Evolutionary conservation across 2,113 vertebrate species (phyloP), one percentile per base, ranked within the genome.

Genomic region (Paracanthobrama guichenoti): DNA sequence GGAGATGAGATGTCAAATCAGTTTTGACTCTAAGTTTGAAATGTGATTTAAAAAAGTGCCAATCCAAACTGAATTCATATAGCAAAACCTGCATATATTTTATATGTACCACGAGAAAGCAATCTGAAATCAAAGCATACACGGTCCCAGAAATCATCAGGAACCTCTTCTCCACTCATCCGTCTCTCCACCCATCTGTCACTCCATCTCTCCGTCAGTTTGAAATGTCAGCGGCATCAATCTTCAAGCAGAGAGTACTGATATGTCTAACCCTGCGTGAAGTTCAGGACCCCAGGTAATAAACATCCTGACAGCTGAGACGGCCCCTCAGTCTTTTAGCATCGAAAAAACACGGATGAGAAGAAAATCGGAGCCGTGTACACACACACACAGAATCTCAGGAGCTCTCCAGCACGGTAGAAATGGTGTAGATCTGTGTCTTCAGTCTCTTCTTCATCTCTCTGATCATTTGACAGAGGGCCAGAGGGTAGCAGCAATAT

Each of bases 401-500:
- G 50, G 88, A 66, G 88, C 82, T 84, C 81, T 92, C 79, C 6
- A 94, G 90, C 24, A 89, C 81, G 0, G 92, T 91, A 60, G 91
- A 92, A 86, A 95, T 92, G 81, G 95, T 93, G 13, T 96, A 96
- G 11, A 90, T 91, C 82, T 87, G 92, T 62, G 84, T 89, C 85
- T 89, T 89, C 84, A 93, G 90, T 88, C 95, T 91, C 53, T 53
- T 86, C 90, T 94, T 95, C 89, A 92, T 94, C 89, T 95, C 95
- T 85, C 90, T 87, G 84, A 93, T 95, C 94, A 94, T 94, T 88
- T 94, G 95, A 89, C 94, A 94, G 22, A 95, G 82, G 83, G 95
- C 94, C 81, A 95, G 89, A 12, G 92, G 94, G 93, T 96, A 96
- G 87, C 95, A 96, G 92, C 94, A 93, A 10, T 78, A 91, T 84